Evolutionary conservation across 64 coral and sea anemone species (phyloP).

Genomic region (Montipora efflorescens): DNA sequence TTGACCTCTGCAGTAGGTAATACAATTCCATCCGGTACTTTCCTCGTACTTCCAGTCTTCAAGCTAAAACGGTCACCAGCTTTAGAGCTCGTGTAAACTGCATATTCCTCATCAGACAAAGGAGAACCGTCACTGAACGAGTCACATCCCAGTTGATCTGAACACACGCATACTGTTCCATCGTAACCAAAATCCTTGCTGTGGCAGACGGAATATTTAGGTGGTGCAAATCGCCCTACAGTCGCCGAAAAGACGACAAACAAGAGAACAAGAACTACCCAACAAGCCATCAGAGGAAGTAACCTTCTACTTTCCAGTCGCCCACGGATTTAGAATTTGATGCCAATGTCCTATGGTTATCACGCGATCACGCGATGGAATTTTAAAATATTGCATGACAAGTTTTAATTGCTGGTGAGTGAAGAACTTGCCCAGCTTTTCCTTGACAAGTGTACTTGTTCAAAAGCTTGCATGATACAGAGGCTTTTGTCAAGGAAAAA

Average conservation of each 20-base stretch:
- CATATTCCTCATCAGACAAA: constrained; percentile 70
- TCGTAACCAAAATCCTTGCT: constrained; percentile 49
- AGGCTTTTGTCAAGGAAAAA: too few species aligned
- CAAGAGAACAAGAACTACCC: not conserved
- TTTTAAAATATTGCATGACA: too few species aligned
- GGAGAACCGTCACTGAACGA: constrained; percentile 57
- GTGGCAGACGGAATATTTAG: constrained; percentile 71
- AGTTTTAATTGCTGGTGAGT: too few species aligned
- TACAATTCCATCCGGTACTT: not conserved
- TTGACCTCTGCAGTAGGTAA: not conserved
- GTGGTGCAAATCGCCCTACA: constrained; percentile 40
- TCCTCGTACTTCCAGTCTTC: constrained; percentile 40
- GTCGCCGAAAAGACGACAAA: not conserved
- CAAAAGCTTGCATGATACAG: too few species aligned
- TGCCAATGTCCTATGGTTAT: too few species aligned
- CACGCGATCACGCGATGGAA: too few species aligned
- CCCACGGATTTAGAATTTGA: too few species aligned
- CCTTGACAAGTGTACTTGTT: too few species aligned
- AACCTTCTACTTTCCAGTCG: too few species aligned
- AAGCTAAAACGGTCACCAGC: constrained; percentile 79
- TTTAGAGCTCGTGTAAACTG: constrained; percentile 92
- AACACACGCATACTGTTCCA: constrained; percentile 84
- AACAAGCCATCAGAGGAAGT: too few species aligned
- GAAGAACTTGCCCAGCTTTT: too few species aligned
- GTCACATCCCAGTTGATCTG: constrained; percentile 72